These are phyloP conservation scores for Peromyscus maniculatus DNA, from an alignment of 2,113 vertebrate species.

Conservation along the genomic window DNA sequence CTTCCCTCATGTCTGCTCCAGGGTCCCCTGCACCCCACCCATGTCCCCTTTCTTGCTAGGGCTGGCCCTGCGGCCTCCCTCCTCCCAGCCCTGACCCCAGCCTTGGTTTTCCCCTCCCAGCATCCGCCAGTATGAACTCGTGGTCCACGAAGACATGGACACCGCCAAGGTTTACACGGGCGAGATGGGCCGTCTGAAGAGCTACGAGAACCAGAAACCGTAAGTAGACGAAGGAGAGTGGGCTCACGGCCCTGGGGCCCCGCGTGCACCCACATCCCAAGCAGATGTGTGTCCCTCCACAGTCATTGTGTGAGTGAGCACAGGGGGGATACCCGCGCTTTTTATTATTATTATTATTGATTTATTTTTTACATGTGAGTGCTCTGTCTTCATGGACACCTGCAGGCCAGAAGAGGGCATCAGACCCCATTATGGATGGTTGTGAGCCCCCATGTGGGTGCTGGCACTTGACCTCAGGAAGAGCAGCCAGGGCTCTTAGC, in stretches of 20 bases:
- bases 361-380: too few relatives aligned
- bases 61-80: background rate
- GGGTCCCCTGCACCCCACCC: too few relatives aligned
- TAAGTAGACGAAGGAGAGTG: slow-evolving; percentile 85
- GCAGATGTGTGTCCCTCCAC: accelerated
- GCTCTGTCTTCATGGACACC: too few relatives aligned
- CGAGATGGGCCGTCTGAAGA: slow-evolving; percentile 97
- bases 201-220: slow-evolving; percentile 98
- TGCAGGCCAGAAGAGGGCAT: too few relatives aligned
- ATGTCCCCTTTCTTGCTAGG: background rate
- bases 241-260: background rate
- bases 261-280: background rate
- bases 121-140: slow-evolving; percentile 97
- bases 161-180: slow-evolving; percentile 94
- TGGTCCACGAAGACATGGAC: slow-evolving; percentile 92
- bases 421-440: too few relatives aligned
- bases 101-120: slow-evolving; percentile 82
- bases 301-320: background rate
- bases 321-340: accelerated
- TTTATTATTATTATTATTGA: too few relatives aligned
- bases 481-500: too few relatives aligned
- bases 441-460: too few relatives aligned
- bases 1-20: background rate
- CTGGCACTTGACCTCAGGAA: too few relatives aligned
- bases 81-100: background rate